Conservation (phyloP, 2,888 invertebrate species). For the Himalopsyche anomala region DNA sequence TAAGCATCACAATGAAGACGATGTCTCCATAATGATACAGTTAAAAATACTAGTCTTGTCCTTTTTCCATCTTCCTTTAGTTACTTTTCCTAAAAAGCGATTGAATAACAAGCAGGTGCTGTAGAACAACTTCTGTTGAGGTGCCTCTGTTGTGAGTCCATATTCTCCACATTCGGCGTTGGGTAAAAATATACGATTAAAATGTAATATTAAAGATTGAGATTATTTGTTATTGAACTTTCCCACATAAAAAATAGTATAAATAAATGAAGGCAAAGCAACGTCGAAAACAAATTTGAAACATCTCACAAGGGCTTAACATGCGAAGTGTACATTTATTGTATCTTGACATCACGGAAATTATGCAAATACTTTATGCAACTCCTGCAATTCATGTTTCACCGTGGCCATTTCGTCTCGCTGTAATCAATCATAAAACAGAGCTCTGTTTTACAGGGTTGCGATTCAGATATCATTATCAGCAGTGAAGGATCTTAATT, state of each 20-base stretch:
- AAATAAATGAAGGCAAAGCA: neutral
- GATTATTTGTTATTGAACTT: neutral
- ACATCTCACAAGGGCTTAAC: constrained; percentile 44
- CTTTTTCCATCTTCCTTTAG: no score
- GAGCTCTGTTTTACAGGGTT: constrained; percentile 29
- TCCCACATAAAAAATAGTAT: neutral
- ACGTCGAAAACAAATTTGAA: neutral
- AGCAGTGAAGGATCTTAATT: neutral
- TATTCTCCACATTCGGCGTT: no score
- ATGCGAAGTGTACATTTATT: constrained; percentile 55
- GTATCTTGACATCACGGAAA: constrained; percentile 46
- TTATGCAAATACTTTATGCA: constrained; percentile 51
- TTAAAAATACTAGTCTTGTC: no score
- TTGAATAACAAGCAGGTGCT: no score
- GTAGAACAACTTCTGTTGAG: no score
- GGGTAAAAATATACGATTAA: no score
- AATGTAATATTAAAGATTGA: neutral
- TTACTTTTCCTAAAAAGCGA: no score
- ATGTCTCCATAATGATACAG: no score
- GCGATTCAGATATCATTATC: neutral
- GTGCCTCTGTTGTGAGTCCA: no score
- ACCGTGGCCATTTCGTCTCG: constrained; percentile 47
- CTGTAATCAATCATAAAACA: constrained; percentile 52
- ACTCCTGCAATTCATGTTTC: constrained; percentile 44
- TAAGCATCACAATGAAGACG: no score